Evolutionary conservation across 2,797 vertebrate species (phyloP).

Genomic region (Leptoclinus maculatus): DNA sequence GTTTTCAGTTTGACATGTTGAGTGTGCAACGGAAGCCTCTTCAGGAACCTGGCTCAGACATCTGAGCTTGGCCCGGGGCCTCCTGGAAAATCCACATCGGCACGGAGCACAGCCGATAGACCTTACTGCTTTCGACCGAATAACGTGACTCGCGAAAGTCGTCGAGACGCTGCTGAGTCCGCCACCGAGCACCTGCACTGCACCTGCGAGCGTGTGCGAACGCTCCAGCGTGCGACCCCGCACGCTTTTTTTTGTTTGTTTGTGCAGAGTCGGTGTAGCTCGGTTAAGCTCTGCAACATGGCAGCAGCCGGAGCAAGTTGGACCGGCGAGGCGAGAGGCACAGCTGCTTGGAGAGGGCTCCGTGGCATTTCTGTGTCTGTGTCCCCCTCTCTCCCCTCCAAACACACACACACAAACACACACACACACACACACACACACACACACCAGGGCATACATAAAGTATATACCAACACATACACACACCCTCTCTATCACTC

Average conservation of each 20-base stretch:
- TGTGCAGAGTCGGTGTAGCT: constrained; percentile 66
- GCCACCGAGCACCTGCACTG: neutral
- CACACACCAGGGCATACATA: constrained; percentile 67
- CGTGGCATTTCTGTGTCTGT: constrained; percentile 81
- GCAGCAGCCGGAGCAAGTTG: constrained; percentile 74
- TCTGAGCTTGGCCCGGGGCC: constrained; percentile 66
- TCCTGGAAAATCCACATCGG: constrained; percentile 64
- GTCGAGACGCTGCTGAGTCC: neutral
- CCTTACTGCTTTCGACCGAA: constrained; percentile 7
- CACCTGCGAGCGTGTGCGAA: neutral
- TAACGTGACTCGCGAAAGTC: constrained; percentile 11
- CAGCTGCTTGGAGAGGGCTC: constrained; percentile 85
- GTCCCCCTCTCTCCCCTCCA: constrained; percentile 69
- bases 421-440: constrained; percentile 56
- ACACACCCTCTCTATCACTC: constrained; percentile 74
- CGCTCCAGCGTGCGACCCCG: neutral
- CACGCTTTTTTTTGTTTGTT: constrained; percentile 5
- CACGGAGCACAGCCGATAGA: constrained; percentile 39
- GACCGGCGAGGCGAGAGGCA: constrained; percentile 74
- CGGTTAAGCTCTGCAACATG: constrained; percentile 69
- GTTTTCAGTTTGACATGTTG: constrained; percentile 26
- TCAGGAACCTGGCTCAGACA: constrained; percentile 63
- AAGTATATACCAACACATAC: constrained; percentile 72
- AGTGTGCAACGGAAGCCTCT: constrained; percentile 51
- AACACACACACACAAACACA: constrained; percentile 47